Conservation (phyloP, 2,888 invertebrate species). For the Agonopterix heracliana region DNA sequence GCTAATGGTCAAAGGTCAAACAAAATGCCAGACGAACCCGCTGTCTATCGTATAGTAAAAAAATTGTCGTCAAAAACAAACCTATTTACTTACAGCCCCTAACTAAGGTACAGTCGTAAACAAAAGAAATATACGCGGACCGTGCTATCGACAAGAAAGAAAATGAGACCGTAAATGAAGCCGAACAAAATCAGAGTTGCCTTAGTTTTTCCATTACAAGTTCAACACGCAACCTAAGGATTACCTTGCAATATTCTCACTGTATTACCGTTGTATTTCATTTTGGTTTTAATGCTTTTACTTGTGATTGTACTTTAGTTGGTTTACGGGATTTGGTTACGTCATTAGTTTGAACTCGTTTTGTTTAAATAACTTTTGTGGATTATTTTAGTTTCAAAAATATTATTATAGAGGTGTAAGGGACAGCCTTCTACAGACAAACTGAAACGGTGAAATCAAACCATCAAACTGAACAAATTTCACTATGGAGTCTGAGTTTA, state of each 20-base stretch:
- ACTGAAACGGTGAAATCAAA: too few species aligned
- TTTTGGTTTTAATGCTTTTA: conserved; percentile 16
- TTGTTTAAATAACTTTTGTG: too few species aligned
- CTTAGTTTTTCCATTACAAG: conserved; percentile 46
- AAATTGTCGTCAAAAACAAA: conserved; percentile 5
- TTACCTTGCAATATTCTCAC: conserved; percentile 31
- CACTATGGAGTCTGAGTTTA: too few species aligned
- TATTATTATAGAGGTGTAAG: too few species aligned
- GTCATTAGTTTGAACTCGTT: background rate
- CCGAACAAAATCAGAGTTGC: conserved; percentile 14
- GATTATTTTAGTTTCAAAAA: too few species aligned
- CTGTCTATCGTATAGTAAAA: background rate
- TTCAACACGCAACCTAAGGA: conserved; percentile 38
- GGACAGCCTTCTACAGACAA: too few species aligned
- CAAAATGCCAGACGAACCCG: too few species aligned
- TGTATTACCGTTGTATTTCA: conserved; percentile 17
- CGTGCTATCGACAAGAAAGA: conserved; percentile 3
- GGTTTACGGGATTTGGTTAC: background rate
- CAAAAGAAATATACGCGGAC: conserved; percentile 17
- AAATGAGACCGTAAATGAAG: conserved; percentile 12
- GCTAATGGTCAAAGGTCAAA: too few species aligned
- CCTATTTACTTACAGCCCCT: conserved; percentile 1
- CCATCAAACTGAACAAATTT: too few species aligned
- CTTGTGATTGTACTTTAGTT: conserved; percentile 12
- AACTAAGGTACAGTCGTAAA: conserved; percentile 24